These are phyloP conservation scores for Falco rusticolus DNA, from an alignment of 2,797 vertebrate genomes.

Conservation along the genomic window DNA sequence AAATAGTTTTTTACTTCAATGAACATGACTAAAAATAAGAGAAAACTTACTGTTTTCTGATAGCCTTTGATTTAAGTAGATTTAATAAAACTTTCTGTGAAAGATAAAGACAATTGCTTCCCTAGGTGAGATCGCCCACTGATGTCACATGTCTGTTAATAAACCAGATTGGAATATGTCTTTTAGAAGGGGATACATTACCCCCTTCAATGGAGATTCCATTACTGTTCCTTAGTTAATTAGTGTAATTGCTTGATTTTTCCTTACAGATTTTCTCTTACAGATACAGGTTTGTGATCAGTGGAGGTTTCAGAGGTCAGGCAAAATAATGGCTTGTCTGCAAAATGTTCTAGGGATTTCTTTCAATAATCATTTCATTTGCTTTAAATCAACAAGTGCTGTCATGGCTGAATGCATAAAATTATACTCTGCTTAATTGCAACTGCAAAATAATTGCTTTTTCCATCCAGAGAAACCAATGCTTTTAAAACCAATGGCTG, in stretches of 20 bases:
- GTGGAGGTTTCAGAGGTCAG: neutral
- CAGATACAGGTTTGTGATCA: neutral
- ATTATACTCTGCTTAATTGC: neutral
- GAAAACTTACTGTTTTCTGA: neutral
- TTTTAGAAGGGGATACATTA: neutral
- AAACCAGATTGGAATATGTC: neutral
- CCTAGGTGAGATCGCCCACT: neutral
- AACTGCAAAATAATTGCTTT: neutral
- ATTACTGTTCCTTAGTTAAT: conserved; percentile 18
- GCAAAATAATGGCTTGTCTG: neutral
- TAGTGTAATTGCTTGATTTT: conserved; percentile 17
- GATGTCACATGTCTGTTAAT: neutral
- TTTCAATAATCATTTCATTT: neutral
- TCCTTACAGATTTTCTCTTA: neutral
- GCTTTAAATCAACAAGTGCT: neutral
- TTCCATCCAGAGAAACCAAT: neutral
- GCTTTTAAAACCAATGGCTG: neutral
- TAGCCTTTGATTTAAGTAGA: neutral
- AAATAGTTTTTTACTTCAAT: neutral
- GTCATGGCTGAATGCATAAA: neutral
- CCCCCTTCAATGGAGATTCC: neutral
- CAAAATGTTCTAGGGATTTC: neutral
- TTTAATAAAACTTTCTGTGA: neutral
- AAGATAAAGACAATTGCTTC: neutral
- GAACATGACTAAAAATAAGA: neutral